Percentiles rank a stretch among this genome's conserved stretches.
Conservation (phyloP, 2,113 vertebrate species). For the Thalassoma bifasciatum region DNA sequence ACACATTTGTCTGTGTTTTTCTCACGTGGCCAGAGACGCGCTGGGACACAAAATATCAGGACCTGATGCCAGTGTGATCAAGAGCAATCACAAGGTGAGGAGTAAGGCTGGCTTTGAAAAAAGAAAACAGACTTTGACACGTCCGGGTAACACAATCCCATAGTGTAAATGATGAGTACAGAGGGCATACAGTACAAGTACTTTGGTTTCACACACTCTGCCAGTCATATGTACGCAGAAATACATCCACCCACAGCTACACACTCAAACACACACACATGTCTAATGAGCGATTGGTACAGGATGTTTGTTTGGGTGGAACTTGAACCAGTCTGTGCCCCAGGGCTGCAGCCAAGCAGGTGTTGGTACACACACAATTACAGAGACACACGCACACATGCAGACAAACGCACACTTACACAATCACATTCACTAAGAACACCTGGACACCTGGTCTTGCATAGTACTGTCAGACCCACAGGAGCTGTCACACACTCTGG, state of each 20-base stretch:
- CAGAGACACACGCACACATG: conserved; percentile 3
- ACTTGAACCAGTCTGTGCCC: conserved; percentile 74
- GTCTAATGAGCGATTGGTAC: conserved; percentile 55
- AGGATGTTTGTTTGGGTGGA: conserved; percentile 76
- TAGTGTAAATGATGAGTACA: conserved; percentile 63
- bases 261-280: conserved; percentile 8
- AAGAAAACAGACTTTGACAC: conserved; percentile 68
- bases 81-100: conserved; percentile 67
- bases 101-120: conserved; percentile 42
- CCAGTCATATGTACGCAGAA: conserved; percentile 34
- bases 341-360: conserved; percentile 58
- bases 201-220: conserved; percentile 51
- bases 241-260: conserved; percentile 20
- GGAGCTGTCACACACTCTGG: conserved; percentile 69
- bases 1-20: conserved; percentile 49
- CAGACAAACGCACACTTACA: background rate
- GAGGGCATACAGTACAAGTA: conserved; percentile 58
- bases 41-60: conserved; percentile 61
- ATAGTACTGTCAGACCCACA: conserved; percentile 55
- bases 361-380: conserved; percentile 46
- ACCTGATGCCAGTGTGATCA: conserved; percentile 58
- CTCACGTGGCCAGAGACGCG: conserved; percentile 57
- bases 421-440: conserved; percentile 43
- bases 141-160: conserved; percentile 65
- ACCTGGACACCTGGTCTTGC: conserved; percentile 69